Evolutionary conservation across 2,113 vertebrate species (phyloP).

Genomic region (Anguilla japonica): DNA sequence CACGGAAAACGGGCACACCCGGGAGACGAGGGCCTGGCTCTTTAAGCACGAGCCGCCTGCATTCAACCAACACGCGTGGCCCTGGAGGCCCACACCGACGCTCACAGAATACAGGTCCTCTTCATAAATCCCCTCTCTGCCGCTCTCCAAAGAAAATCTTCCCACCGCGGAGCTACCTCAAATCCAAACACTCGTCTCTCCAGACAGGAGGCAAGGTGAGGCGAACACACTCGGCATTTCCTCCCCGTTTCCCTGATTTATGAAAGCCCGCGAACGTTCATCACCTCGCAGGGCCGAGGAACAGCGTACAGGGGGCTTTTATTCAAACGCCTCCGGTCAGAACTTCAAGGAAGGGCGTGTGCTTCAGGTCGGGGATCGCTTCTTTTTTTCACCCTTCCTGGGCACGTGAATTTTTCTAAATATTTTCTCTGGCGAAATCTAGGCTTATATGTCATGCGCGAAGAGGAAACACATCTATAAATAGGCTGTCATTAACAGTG

Average conservation of each 20-base stretch:
- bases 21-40: neutral
- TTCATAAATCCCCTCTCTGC: neutral
- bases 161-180: neutral
- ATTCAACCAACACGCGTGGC: neutral
- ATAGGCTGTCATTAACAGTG: constrained; percentile 31
- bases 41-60: neutral
- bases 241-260: constrained; percentile 37
- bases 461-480: constrained; percentile 39
- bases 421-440: constrained; percentile 35
- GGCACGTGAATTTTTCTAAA: constrained; percentile 21
- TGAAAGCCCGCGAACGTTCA: constrained; percentile 1
- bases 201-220: constrained; percentile 27
- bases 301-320: constrained; percentile 16
- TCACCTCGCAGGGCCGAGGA: constrained; percentile 14
- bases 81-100: constrained; percentile 17
- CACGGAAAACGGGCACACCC: neutral
- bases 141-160: neutral
- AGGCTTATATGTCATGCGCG: constrained; percentile 8
- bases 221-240: constrained; percentile 31
- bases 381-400: neutral
- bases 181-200: constrained; percentile 21
- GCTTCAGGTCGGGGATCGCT: neutral
- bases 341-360: neutral
- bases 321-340: neutral
- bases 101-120: constrained; percentile 17